Evolutionary conservation across 2,113 vertebrate species (phyloP).

Genomic region (Gallinago undulata): DNA sequence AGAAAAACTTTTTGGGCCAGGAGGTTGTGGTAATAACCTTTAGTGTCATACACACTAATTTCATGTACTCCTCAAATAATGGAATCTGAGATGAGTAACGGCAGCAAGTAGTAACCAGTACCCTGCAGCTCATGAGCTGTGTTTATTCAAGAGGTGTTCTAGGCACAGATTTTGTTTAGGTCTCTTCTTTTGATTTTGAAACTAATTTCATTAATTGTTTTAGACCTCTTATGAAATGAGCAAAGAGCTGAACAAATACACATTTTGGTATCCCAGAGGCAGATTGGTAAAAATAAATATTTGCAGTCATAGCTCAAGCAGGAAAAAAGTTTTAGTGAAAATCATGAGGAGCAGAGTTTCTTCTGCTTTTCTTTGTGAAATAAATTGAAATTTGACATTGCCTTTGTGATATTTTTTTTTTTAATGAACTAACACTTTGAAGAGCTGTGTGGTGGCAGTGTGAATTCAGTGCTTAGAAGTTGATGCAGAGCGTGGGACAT

Average conservation of each 20-base stretch:
- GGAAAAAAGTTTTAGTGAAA: background rate
- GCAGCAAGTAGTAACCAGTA: background rate
- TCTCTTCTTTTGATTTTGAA: background rate
- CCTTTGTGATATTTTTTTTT: background rate
- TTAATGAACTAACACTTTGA: background rate
- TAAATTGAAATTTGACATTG: background rate
- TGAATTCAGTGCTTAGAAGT: background rate
- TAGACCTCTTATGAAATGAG: background rate
- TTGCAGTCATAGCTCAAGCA: background rate
- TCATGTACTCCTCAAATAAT: background rate
- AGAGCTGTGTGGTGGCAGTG: background rate
- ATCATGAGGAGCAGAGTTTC: background rate
- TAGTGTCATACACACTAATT: background rate
- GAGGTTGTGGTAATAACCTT: background rate
- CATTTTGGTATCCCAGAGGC: background rate
- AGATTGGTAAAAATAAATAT: background rate
- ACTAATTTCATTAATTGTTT: background rate
- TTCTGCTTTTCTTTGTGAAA: background rate
- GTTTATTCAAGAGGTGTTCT: background rate
- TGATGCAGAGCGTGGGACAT: background rate
- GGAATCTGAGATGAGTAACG: background rate
- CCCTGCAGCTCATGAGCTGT: fast-evolving
- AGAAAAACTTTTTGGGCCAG: background rate
- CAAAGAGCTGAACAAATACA: background rate
- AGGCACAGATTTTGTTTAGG: background rate